A percentile compares a stretch with the other conserved stretches of the same genome.
Evolutionary conservation across 2,797 vertebrate species (phyloP).

Genomic region (Rhinogobio ventralis): DNA sequence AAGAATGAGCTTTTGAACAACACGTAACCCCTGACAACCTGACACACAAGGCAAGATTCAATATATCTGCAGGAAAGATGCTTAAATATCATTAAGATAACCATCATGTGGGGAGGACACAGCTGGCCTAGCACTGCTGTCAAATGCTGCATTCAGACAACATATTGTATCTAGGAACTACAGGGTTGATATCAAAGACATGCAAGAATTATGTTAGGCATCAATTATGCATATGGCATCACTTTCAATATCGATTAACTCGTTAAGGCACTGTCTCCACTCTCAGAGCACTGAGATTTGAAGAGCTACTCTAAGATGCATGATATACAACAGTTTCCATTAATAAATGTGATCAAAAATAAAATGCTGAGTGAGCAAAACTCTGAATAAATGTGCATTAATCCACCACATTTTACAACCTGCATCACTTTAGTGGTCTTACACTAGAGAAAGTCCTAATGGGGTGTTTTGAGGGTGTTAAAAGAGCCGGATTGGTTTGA

Average conservation of each 20-base stretch:
- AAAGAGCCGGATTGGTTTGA: neutral
- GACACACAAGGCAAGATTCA: conserved; percentile 9
- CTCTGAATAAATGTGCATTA: conserved; percentile 1
- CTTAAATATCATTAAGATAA: conserved; percentile 34
- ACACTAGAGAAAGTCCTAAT: neutral
- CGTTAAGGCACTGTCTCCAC: neutral
- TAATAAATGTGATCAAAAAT: conserved; percentile 14
- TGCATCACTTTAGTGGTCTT: neutral
- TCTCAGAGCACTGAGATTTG: conserved; percentile 10
- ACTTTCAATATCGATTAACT: conserved; percentile 38
- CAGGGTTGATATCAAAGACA: conserved; percentile 27
- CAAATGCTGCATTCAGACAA: conserved; percentile 26
- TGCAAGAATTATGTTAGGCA: conserved; percentile 4
- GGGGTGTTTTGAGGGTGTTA: neutral
- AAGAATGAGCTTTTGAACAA: conserved; percentile 33
- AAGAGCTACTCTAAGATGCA: conserved; percentile 6
- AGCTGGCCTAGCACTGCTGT: conserved; percentile 1
- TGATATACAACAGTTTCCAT: neutral
- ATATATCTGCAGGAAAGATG: conserved; percentile 13
- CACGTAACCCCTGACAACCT: conserved; percentile 9
- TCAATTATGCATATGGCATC: conserved; percentile 37
- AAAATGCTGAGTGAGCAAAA: conserved; percentile 5
- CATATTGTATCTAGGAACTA: conserved; percentile 8
- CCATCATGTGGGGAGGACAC: neutral
- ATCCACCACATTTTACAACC: neutral